phyloP scores from a whole-genome alignment of 2,113 vertebrate species.

The Scortum barcoo region DNA sequence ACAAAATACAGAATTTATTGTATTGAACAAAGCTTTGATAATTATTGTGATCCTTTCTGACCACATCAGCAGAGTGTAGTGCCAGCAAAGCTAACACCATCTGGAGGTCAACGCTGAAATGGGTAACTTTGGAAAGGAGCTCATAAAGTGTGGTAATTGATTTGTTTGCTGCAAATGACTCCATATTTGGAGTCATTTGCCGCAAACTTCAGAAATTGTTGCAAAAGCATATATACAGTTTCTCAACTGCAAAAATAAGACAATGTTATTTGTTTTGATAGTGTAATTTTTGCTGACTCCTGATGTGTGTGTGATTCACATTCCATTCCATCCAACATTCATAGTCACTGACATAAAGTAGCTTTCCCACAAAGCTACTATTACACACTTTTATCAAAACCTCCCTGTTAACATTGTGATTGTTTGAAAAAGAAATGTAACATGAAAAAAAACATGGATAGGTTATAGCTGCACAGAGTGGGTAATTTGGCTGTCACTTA shows the following conservation, averaged over 20 bases:
- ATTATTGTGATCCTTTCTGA: too few relatives aligned
- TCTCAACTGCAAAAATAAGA: not conserved
- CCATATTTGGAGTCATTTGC: not conserved
- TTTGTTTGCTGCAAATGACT: not conserved
- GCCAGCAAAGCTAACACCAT: too few relatives aligned
- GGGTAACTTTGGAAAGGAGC: not conserved
- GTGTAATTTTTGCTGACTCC: conserved; percentile 25
- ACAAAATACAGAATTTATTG: not conserved
- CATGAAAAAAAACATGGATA: not conserved
- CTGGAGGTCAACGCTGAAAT: not conserved
- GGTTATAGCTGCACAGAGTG: conserved; percentile 26
- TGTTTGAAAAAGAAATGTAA: conserved; percentile 20
- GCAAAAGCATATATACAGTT: not conserved
- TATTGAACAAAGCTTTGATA: too few relatives aligned
- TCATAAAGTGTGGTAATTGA: not conserved
- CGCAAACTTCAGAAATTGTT: not conserved
- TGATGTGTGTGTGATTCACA: not conserved
- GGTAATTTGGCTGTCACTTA: conserved; percentile 56
- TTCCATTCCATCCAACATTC: conserved; percentile 9
- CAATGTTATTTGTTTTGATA: not conserved
- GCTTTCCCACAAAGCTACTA: conserved; percentile 6
- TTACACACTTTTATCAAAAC: conserved; percentile 29
- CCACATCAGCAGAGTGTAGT: too few relatives aligned
- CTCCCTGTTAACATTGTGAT: conserved; percentile 44
- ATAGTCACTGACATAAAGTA: not conserved